Evolutionary conservation across 2,888 invertebrate genomes (phyloP).

Genomic region (Drosophila birchii): DNA sequence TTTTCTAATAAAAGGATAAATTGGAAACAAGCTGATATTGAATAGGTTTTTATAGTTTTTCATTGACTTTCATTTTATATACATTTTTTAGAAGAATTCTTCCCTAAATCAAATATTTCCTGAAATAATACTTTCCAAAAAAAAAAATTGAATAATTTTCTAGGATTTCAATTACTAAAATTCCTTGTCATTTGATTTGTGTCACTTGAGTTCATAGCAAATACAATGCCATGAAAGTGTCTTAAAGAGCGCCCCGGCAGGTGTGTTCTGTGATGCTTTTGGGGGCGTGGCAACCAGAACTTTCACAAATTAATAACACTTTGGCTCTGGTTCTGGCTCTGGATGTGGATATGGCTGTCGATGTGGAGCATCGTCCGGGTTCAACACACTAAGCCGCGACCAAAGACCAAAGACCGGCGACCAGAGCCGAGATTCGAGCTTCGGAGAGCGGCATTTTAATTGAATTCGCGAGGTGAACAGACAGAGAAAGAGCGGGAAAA

Average conservation of each 20-base stretch:
- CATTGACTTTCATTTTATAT: too few relatives aligned
- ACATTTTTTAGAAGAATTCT: too few relatives aligned
- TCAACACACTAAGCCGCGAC: constrained; percentile 35
- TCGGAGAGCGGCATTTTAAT: constrained; percentile 70
- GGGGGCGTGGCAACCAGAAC: constrained; percentile 69
- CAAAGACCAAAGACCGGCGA: constrained; percentile 31
- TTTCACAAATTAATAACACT: constrained; percentile 79
- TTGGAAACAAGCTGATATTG: neutral
- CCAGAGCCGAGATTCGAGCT: constrained; percentile 21
- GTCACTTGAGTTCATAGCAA: neutral
- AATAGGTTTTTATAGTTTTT: neutral
- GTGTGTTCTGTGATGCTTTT: constrained; percentile 38
- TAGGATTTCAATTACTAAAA: neutral
- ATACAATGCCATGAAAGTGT: neutral
- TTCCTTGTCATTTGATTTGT: neutral
- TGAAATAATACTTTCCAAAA: accelerated
- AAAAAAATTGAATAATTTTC: accelerated
- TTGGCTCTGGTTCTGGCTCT: constrained; percentile 23
- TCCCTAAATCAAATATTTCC: neutral
- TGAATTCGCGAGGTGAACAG: constrained; percentile 77
- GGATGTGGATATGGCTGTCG: constrained; percentile 8
- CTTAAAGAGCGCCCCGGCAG: constrained; percentile 51
- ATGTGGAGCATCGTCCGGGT: constrained; percentile 46
- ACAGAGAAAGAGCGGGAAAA: constrained; percentile 39
- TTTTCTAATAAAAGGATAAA: neutral